Conservation (phyloP, 2,888 invertebrate species). For the Netelia virgata region DNA sequence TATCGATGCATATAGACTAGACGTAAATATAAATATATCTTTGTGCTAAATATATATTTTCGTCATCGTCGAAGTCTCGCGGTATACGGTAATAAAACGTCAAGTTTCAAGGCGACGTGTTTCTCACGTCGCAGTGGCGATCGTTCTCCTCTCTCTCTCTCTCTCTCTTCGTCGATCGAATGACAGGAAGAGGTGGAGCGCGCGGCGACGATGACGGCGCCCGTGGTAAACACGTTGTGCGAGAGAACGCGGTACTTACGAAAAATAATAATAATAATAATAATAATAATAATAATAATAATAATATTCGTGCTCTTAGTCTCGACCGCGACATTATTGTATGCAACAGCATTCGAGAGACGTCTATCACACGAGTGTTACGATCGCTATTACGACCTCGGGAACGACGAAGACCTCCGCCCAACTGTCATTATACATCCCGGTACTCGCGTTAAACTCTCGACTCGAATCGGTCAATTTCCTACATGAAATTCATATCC, state of each 20-base stretch:
- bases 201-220: conserved; percentile 30
- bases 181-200: conserved; percentile 62
- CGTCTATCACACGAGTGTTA: conserved; percentile 17
- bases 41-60: not conserved
- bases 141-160: conserved; percentile 2
- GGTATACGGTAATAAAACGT: conserved; percentile 33
- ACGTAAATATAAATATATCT: conserved; percentile 1
- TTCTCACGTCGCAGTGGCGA: conserved; percentile 41
- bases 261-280: too few species aligned
- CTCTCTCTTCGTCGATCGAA: conserved; percentile 57
- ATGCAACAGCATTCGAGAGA: conserved; percentile 36
- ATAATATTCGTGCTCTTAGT: conserved; percentile 51
- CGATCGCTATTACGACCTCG: conserved; percentile 11
- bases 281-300: not conserved
- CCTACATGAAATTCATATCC: not conserved
- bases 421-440: not conserved
- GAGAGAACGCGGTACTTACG: conserved; percentile 18
- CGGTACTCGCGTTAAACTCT: not conserved
- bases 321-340: conserved; percentile 50
- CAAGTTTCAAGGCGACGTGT: conserved; percentile 50
- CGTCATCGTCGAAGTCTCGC: not conserved
- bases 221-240: conserved; percentile 28
- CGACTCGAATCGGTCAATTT: not conserved
- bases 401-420: not conserved
- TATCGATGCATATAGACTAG: not conserved